A percentile compares a stretch with the other conserved stretches of the same genome.
phyloP scores from a whole-genome alignment of 2,113 vertebrate genomes.

The Gambusia holbrooki region DNA sequence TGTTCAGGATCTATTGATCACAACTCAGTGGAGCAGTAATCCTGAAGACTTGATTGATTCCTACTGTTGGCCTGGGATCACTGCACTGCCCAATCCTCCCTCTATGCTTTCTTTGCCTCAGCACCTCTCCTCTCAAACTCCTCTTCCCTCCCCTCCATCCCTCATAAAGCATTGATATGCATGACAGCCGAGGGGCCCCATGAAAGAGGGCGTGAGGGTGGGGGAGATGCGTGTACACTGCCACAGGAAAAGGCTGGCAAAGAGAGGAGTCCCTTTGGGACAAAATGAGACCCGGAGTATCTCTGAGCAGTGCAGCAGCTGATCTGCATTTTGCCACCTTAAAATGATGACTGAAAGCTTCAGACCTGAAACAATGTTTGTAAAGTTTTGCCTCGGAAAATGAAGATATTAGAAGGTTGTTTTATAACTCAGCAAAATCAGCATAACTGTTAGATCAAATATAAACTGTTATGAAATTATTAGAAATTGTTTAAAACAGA shows the following conservation, averaged over 20 bases:
- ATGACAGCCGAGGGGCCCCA: conserved; percentile 64
- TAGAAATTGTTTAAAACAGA: no score
- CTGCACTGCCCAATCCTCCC: conserved; percentile 80
- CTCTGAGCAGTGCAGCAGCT: conserved; percentile 11
- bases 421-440: no score
- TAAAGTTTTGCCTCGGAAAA: no score
- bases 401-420: no score
- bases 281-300: conserved; percentile 54
- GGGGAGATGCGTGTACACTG: conserved; percentile 76
- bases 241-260: conserved; percentile 76
- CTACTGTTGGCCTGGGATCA: conserved; percentile 78
- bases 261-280: conserved; percentile 75
- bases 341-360: conserved; percentile 37
- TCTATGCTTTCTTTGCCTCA: conserved; percentile 63
- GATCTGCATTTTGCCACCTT: conserved; percentile 24
- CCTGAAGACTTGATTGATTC: conserved; percentile 84
- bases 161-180: conserved; percentile 82
- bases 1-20: conserved; percentile 88
- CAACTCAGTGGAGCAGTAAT: conserved; percentile 83
- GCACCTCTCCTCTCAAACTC: conserved; percentile 61
- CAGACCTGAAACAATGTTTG: background rate
- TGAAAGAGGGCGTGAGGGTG: conserved; percentile 65
- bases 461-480: no score
- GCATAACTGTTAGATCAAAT: no score
- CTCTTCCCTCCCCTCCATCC: conserved; percentile 53